These are phyloP conservation scores for Pterois miles DNA, from an alignment of 2,797 vertebrate genomes.

Conservation along the genomic window DNA sequence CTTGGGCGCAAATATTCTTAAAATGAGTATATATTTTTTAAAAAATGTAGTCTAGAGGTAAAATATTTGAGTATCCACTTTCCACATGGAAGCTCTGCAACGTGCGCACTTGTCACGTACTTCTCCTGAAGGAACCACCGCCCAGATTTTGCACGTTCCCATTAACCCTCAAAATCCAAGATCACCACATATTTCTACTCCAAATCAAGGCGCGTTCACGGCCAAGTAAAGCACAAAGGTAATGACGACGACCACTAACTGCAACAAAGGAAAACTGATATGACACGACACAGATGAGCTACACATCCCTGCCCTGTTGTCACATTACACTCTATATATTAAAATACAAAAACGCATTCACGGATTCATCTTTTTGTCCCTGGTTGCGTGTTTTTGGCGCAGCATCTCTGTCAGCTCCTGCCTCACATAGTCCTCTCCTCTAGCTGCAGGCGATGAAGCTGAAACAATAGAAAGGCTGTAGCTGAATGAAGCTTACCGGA, in stretches of 20 bases:
- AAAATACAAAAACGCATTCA: neutral
- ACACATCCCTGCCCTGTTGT: neutral
- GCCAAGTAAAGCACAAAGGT: neutral
- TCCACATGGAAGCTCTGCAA: constrained; percentile 51
- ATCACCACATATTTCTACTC: neutral
- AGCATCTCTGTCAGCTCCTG: neutral
- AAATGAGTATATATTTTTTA: neutral
- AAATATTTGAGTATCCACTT: neutral
- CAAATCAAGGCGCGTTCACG: neutral
- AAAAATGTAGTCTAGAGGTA: rapidly evolving
- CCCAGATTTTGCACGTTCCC: constrained; percentile 65
- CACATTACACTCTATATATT: neutral
- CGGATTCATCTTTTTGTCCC: too few species aligned
- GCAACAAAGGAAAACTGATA: constrained; percentile 68
- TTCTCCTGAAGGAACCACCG: constrained; percentile 74
- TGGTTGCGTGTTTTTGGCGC: neutral
- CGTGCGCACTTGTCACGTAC: constrained; percentile 66
- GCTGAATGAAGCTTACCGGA: constrained; percentile 64
- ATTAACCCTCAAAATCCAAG: constrained; percentile 23
- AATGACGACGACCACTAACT: constrained; percentile 32
- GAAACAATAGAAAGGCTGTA: neutral
- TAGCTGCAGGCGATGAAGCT: neutral
- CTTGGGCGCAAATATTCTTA: neutral
- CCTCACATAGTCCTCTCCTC: neutral
- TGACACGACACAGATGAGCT: too few species aligned